These are phyloP conservation scores for Eristalis arbustorum DNA, from an alignment of 2,888 invertebrate species.

Conservation along the genomic window DNA sequence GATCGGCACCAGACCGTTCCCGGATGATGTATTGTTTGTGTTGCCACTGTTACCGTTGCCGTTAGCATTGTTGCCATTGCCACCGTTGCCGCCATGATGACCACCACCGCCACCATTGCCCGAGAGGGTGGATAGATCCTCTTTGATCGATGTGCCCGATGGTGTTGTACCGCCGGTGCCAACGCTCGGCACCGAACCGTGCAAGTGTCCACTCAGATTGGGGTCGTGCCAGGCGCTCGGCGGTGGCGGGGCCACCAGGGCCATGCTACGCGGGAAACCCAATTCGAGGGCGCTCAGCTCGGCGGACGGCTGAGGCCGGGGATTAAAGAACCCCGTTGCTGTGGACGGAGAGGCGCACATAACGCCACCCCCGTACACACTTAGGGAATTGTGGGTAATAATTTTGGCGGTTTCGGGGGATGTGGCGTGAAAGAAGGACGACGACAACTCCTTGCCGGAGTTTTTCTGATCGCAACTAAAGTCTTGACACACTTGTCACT, in stretches of 20 bases:
- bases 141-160: constrained; percentile 77
- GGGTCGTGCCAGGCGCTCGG: constrained; percentile 83
- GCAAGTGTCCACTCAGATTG: constrained; percentile 79
- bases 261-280: constrained; percentile 82
- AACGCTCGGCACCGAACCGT: constrained; percentile 79
- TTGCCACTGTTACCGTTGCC: constrained; percentile 58
- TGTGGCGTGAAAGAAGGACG: constrained; percentile 22
- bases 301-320: constrained; percentile 79
- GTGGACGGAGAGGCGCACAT: constrained; percentile 81
- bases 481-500: background rate
- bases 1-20: constrained; percentile 75
- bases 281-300: constrained; percentile 80
- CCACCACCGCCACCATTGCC: constrained; percentile 73
- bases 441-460: constrained; percentile 51
- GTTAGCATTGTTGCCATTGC: constrained; percentile 33
- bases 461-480: background rate
- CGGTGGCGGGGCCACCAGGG: constrained; percentile 82
- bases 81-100: constrained; percentile 61
- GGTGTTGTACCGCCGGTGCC: constrained; percentile 80
- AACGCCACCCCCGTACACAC: constrained; percentile 81
- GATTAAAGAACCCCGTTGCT: constrained; percentile 80
- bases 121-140: constrained; percentile 78
- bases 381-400: constrained; percentile 81
- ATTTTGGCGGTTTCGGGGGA: constrained; percentile 79
- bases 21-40: constrained; percentile 59